These are phyloP conservation scores for Lithobates pipiens DNA, from an alignment of 2,797 vertebrate species.

Conservation along the genomic window DNA sequence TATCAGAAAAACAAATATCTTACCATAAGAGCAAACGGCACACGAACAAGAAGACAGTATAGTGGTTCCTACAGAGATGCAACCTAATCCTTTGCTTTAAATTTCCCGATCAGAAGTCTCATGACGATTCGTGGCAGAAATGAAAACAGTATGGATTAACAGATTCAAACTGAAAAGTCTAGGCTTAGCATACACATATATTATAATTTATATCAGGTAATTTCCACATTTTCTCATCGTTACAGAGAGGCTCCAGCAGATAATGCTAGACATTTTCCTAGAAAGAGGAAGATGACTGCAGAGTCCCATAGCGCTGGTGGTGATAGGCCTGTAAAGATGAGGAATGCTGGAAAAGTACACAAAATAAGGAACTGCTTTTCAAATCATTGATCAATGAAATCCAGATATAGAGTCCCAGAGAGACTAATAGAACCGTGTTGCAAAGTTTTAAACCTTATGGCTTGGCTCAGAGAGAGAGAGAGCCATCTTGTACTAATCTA, in stretches of 20 bases:
- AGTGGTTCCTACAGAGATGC: background rate
- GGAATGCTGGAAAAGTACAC: constrained; percentile 23
- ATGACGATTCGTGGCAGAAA: background rate
- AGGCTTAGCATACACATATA: background rate
- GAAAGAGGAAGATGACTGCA: background rate
- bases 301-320: background rate
- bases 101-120: background rate
- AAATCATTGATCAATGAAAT: constrained; percentile 20
- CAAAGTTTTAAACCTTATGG: background rate
- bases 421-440: constrained; percentile 21
- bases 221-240: background rate
- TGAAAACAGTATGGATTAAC: background rate
- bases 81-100: background rate
- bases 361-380: constrained; percentile 26
- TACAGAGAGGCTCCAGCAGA: background rate
- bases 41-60: background rate
- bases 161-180: background rate
- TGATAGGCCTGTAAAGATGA: constrained; percentile 12
- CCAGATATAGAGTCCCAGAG: constrained; percentile 20
- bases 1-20: too few relatives aligned
- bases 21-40: background rate
- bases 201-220: background rate
- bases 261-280: background rate
- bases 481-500: constrained; percentile 21
- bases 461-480: background rate